phyloP scores from a whole-genome alignment of 1,140 invertebrate genomes.

The Lanistes nyassanus region DNA sequence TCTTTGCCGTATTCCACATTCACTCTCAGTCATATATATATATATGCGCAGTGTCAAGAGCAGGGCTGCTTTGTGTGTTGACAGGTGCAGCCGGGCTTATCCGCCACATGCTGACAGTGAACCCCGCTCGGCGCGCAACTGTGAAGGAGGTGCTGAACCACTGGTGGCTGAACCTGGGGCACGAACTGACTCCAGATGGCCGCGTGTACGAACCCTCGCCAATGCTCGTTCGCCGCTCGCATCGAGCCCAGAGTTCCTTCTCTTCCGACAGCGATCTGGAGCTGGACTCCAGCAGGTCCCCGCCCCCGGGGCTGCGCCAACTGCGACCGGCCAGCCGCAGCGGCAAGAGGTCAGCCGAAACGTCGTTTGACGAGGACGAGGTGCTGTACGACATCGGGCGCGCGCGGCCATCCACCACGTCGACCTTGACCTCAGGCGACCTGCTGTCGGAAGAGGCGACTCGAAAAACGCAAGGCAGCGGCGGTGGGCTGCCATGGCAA shows the following conservation, averaged over 20 bases:
- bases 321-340: slow-evolving; percentile 26
- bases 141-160: slow-evolving; percentile 94
- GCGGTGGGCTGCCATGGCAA: not conserved
- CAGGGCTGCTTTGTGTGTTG: too few relatives aligned
- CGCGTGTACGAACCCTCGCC: slow-evolving; percentile 49
- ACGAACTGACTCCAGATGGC: slow-evolving; percentile 84
- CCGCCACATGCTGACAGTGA: slow-evolving; percentile 91
- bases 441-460: too few relatives aligned
- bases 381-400: slow-evolving; percentile 25
- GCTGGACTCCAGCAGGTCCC: slow-evolving; percentile 20
- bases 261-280: slow-evolving; percentile 48
- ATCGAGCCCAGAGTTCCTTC: slow-evolving; percentile 25
- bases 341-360: slow-evolving; percentile 2
- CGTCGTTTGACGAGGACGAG: slow-evolving; percentile 14
- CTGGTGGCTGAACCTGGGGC: slow-evolving; percentile 91
- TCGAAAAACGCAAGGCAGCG: not conserved
- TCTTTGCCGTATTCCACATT: not conserved
- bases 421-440: too few relatives aligned
- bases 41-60: too few relatives aligned
- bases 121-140: slow-evolving; percentile 86
- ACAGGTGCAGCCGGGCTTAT: slow-evolving; percentile 93
- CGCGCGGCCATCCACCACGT: not conserved
- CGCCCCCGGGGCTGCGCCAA: slow-evolving; percentile 34
- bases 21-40: too few relatives aligned
- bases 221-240: not conserved